Conservation (phyloP, 2,797 vertebrate species). For the Apogon talboti region DNA sequence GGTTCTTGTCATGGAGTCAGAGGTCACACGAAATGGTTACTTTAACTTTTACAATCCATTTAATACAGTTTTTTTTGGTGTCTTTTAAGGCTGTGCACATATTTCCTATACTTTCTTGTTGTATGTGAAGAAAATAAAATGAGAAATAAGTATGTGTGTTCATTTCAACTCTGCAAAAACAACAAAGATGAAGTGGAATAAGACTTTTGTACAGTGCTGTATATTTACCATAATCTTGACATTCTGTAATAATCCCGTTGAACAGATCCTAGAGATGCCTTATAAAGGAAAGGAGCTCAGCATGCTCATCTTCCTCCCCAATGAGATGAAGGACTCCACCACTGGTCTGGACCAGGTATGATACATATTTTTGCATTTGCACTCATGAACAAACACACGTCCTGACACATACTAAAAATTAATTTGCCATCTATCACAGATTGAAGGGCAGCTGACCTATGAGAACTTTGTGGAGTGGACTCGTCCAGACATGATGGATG, state of each 20-base stretch:
- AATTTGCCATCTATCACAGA: constrained; percentile 64
- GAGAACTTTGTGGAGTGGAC: constrained; percentile 86
- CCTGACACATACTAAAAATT: not conserved
- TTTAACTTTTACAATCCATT: no score
- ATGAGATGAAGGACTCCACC: constrained; percentile 78
- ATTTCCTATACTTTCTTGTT: no score
- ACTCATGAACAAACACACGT: not conserved
- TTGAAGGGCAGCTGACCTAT: constrained; percentile 84
- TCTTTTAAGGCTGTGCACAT: no score
- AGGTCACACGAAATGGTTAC: no score
- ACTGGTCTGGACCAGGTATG: constrained; percentile 87
- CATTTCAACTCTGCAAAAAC: no score
- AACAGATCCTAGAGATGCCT: constrained; percentile 84
- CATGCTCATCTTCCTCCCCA: constrained; percentile 89
- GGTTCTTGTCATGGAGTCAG: no score
- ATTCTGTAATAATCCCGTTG: not conserved
- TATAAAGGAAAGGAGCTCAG: constrained; percentile 85
- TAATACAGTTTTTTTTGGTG: no score
- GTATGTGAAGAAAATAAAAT: no score
- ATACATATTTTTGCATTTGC: not conserved
- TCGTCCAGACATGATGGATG: constrained; percentile 76
- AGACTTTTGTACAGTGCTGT: no score
- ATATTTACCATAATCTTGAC: not conserved
- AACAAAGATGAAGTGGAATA: no score
- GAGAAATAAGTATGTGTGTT: no score